Base-by-base conservation (phyloP, 2,888 invertebrate genomes). In the Idaea aversata region DNA sequence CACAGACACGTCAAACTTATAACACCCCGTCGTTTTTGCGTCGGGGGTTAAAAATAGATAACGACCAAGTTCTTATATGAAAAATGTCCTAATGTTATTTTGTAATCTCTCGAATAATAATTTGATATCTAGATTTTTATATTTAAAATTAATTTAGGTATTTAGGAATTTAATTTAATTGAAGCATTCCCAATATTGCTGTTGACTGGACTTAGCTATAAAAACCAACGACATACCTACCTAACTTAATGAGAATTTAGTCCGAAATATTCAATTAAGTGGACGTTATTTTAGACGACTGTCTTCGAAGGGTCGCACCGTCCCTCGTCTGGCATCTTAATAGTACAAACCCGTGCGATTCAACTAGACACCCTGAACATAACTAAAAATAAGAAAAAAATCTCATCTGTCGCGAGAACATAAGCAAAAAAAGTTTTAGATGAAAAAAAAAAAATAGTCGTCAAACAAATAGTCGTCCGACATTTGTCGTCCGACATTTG, bases 231-330 rank as follows among this genome's bases (percentile, higher is more conserved):
- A 47, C 10, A 47, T 47, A 47, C 47, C 47, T 47, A 47, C 2
- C 13, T 47, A 10, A 47, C 47, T 47, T 47, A 47, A 47, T 47
- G 47, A 47, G 47, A 47, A 47, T 47, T 47, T 47, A 47, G 47
- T 47, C 47, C 47, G 47, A 47, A 47, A 47, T 47, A 47, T 47
- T 47, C 47, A 47, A 47, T 47, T 47, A 47, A 47, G 47, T 47
- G 47, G 47, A 47, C 47, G 47, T 47, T 47, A 47, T 47, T 47
- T 47, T 47, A 47, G 47, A 47, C 47, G 47, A 47, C 7, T 47
- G 47, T 47, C 47, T 47, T 47, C 47, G 47, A 47, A 47, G 47
- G 47, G 47, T 47, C 47, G 13, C 47, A 3, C 7, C 47, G 47
- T 6, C 47, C 47, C 47, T 47, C 10, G 47, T 47, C 47, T 47